Evolutionary conservation across 2,888 invertebrate species (phyloP), one percentile per base, ranked within the genome.

Genomic region (Drosophila lacicola): DNA sequence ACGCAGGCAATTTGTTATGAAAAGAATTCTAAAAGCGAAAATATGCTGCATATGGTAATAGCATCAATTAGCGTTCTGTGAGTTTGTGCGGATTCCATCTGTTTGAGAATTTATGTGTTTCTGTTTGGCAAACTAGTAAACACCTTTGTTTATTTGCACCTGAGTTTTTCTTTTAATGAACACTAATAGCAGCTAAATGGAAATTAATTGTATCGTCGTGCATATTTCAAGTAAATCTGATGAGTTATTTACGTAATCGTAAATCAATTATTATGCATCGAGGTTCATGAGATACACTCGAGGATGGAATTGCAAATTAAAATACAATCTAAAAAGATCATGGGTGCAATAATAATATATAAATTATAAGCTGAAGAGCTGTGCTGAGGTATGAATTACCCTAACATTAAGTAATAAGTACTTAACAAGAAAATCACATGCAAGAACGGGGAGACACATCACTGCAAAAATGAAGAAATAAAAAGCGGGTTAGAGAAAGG

Each of bases 181-280:
- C 39, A 36, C 81, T 81, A 81, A 83, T 70, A 53, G 56, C 50
- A 63, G 65, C 70, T 76, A 78, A 86, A 67, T 71, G 50, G 44
- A 61, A 65, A 82, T 77, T 79, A 79, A 82, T 81, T 81, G 82
- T 58, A 46, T 62, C 41, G 41, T 37, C 54, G 56, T 25, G 53
- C 58, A 50, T 55, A 60, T 47, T 60, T 53, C 34, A 63, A 29
- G 36, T 63, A 14, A 29, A 6, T 11, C 25, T 34, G 9, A 17
- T 14, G 13, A 21, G 33, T 4, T 10, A 1, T 14, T 57, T 41
- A 54, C 34, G 42, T 42, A 33, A 29, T 13, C 21, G 46, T 61
- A 66, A 56, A 57, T 66, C 5, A 72, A 61, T 51, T 50, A 25
- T 25, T 64, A 64, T 64, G 61, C 62, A 60, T 66, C 49, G 63